These are phyloP conservation scores for Salvelinus fontinalis DNA, from an alignment of 2,113 vertebrate species.

Conservation along the genomic window DNA sequence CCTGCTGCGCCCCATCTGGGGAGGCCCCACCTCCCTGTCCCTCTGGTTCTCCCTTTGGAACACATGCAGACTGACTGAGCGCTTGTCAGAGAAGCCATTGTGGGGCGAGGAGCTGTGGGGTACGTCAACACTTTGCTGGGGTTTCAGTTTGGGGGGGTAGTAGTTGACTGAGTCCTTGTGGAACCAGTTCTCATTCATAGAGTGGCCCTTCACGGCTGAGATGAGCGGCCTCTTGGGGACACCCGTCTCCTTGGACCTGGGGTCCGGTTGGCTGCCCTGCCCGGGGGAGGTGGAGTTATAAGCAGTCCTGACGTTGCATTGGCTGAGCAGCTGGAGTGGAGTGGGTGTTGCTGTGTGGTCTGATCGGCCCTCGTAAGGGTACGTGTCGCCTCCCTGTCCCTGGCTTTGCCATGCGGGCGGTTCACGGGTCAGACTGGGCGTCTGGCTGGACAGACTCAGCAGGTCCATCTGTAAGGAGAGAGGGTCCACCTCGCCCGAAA, in stretches of 20 bases:
- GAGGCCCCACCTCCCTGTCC: slow-evolving; percentile 60
- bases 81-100: slow-evolving; percentile 84
- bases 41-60: slow-evolving; percentile 75
- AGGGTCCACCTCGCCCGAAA: slow-evolving; percentile 90
- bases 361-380: slow-evolving; percentile 79
- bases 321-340: slow-evolving; percentile 91
- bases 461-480: slow-evolving; percentile 97
- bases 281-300: slow-evolving; percentile 79
- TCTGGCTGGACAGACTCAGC: slow-evolving; percentile 95
- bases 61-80: slow-evolving; percentile 88
- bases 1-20: slow-evolving; percentile 85
- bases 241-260: slow-evolving; percentile 82
- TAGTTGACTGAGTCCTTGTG: slow-evolving; percentile 84
- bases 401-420: slow-evolving; percentile 87
- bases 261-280: slow-evolving; percentile 72
- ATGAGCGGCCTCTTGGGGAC: slow-evolving; percentile 84
- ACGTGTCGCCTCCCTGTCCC: slow-evolving; percentile 71
- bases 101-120: slow-evolving; percentile 63
- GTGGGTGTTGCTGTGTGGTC: slow-evolving; percentile 74
- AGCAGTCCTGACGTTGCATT: slow-evolving; percentile 90
- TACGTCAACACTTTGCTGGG: slow-evolving; percentile 89
- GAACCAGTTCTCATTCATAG: slow-evolving; percentile 86
- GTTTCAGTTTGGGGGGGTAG: slow-evolving; percentile 82
- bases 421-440: slow-evolving; percentile 90
- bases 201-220: slow-evolving; percentile 85